A percentile compares a stretch with the other conserved stretches of the same genome.
phyloP scores from a whole-genome alignment of 2,888 invertebrate species.

The Hesperia comma region DNA sequence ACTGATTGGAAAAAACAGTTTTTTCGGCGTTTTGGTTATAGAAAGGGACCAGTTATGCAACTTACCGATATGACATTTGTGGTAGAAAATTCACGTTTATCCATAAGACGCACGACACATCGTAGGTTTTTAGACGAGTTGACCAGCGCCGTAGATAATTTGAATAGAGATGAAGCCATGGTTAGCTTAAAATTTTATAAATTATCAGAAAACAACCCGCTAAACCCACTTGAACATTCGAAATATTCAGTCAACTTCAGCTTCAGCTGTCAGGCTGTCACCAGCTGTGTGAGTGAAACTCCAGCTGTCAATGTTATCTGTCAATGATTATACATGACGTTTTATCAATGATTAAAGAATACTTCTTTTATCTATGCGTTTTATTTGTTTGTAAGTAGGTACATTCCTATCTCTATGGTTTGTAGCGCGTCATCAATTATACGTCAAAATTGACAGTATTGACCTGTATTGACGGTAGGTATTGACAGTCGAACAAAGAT shows the following conservation, averaged over 20 bases:
- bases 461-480: too few species aligned
- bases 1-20: not conserved
- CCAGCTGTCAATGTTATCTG: too few species aligned
- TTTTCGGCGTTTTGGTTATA: not conserved
- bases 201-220: constrained; percentile 6
- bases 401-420: too few species aligned
- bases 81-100: constrained; percentile 67
- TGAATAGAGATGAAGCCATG: constrained; percentile 73
- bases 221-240: constrained; percentile 8
- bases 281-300: too few species aligned
- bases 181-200: constrained; percentile 43
- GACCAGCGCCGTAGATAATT: constrained; percentile 60
- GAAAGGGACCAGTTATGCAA: constrained; percentile 68
- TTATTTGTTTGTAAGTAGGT: too few species aligned
- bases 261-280: too few species aligned
- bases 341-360: too few species aligned
- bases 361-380: too few species aligned
- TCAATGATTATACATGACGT: too few species aligned
- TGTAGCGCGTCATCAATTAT: too few species aligned
- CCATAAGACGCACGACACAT: constrained; percentile 59
- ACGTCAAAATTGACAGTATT: too few species aligned
- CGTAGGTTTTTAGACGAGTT: constrained; percentile 65
- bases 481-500: too few species aligned
- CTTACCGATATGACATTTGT: constrained; percentile 73
- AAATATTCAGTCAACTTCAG: not conserved